A percentile compares a stretch with the other conserved stretches of the same genome.
phyloP scores from a whole-genome alignment of 2,113 vertebrate species.

The Porphyrio hochstetteri region DNA sequence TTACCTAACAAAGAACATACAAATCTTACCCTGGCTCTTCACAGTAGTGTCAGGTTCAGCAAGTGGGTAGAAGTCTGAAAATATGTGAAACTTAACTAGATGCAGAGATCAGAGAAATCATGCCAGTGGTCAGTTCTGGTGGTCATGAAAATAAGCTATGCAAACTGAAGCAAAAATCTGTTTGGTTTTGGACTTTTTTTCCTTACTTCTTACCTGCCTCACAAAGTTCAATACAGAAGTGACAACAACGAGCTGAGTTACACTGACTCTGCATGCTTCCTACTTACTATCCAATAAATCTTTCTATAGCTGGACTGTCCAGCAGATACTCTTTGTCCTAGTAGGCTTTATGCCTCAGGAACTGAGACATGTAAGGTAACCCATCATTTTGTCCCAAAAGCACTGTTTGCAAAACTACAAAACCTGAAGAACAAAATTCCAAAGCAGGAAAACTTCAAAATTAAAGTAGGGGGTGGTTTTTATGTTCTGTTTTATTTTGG shows the following conservation, averaged over 20 bases:
- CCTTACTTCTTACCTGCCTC: neutral
- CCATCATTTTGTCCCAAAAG: slow-evolving; percentile 5
- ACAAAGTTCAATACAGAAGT: neutral
- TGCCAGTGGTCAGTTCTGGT: neutral
- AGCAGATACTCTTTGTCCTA: neutral
- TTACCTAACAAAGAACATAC: neutral
- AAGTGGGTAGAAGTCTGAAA: neutral
- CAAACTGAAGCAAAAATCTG: neutral
- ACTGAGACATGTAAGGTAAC: neutral
- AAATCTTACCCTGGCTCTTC: neutral
- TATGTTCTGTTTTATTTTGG: neutral
- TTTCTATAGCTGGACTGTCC: neutral
- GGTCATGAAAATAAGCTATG: neutral
- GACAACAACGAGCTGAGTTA: neutral
- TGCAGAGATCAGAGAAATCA: neutral
- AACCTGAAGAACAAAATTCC: neutral
- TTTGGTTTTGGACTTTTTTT: rapidly evolving
- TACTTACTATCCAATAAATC: neutral
- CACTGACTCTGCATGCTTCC: neutral
- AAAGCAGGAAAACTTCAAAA: neutral
- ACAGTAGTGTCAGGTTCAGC: neutral
- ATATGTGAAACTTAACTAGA: neutral
- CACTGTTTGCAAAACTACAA: neutral
- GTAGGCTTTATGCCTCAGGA: neutral
- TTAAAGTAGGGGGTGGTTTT: neutral